Evolutionary conservation across 2,113 vertebrate species (phyloP).

Genomic region (Arizona elegans): DNA sequence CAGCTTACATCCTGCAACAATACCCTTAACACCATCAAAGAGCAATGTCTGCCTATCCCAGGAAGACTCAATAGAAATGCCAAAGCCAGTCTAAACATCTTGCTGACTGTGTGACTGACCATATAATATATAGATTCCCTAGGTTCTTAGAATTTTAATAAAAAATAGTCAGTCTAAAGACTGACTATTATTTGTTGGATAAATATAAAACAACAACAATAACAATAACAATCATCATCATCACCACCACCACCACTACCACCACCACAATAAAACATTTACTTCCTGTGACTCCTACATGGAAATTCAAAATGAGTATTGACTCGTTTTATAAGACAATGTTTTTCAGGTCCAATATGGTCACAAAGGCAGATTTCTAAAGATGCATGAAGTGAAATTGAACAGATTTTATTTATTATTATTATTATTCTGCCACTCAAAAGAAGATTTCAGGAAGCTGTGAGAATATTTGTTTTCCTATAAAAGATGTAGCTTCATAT

Average conservation of each 20-base stretch:
- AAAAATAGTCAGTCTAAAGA: background rate
- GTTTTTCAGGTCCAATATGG: background rate
- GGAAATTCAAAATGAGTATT: background rate
- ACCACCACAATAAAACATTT: no score
- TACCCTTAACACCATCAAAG: background rate
- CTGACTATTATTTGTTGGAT: background rate
- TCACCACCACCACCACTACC: no score
- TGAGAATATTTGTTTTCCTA: slow-evolving; percentile 11
- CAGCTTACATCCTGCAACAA: background rate
- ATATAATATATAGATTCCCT: background rate
- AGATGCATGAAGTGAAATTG: slow-evolving; percentile 20
- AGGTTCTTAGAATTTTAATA: background rate
- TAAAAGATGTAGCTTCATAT: slow-evolving; percentile 7
- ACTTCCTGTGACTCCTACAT: background rate
- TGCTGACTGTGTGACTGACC: background rate
- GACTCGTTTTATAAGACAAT: slow-evolving; percentile 12
- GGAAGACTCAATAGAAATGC: background rate
- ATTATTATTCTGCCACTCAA: slow-evolving; percentile 1
- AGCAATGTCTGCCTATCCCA: background rate
- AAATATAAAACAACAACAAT: background rate
- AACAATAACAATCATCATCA: background rate
- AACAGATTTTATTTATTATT: background rate
- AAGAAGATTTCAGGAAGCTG: background rate
- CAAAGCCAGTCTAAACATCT: background rate
- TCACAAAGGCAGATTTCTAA: slow-evolving; percentile 8